These are phyloP conservation scores for Sesamia inferens DNA, from an alignment of 2,888 invertebrate genomes.

Conservation along the genomic window DNA sequence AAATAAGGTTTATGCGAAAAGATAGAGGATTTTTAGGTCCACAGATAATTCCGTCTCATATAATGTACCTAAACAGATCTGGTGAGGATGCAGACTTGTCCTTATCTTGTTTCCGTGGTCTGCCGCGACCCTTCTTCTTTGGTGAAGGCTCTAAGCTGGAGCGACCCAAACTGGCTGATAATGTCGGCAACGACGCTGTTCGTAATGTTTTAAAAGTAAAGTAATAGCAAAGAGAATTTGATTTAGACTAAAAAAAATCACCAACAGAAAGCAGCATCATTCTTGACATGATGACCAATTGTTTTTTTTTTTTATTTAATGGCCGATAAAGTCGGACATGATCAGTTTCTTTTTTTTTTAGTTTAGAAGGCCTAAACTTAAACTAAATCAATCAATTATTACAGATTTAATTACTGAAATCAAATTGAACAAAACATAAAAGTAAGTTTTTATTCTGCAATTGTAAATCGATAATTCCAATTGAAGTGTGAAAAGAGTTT, in stretches of 20 bases:
- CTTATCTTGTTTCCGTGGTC: slow-evolving; percentile 85
- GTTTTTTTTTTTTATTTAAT: neutral
- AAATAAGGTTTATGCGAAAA: neutral
- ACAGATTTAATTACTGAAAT: neutral
- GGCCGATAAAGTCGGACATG: neutral
- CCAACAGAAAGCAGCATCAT: neutral
- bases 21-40: neutral
- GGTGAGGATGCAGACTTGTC: slow-evolving; percentile 77
- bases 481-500: slow-evolving; percentile 35
- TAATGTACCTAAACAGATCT: slow-evolving; percentile 80
- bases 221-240: slow-evolving; percentile 35
- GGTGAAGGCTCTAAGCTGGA: slow-evolving; percentile 75
- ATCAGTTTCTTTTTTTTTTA: neutral
- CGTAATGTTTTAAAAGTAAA: slow-evolving; percentile 51
- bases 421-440: slow-evolving; percentile 1
- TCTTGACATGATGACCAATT: neutral
- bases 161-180: slow-evolving; percentile 83
- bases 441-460: slow-evolving; percentile 17
- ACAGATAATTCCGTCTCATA: slow-evolving; percentile 21
- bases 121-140: slow-evolving; percentile 86
- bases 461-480: slow-evolving; percentile 22
- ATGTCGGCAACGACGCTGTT: slow-evolving; percentile 82
- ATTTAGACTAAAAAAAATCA: slow-evolving; percentile 9
- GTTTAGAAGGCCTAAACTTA: neutral
- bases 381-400: slow-evolving; percentile 7